These are phyloP conservation scores for Drosophila ficusphila DNA, from an alignment of 1,140 invertebrate genomes.

Conservation along the genomic window DNA sequence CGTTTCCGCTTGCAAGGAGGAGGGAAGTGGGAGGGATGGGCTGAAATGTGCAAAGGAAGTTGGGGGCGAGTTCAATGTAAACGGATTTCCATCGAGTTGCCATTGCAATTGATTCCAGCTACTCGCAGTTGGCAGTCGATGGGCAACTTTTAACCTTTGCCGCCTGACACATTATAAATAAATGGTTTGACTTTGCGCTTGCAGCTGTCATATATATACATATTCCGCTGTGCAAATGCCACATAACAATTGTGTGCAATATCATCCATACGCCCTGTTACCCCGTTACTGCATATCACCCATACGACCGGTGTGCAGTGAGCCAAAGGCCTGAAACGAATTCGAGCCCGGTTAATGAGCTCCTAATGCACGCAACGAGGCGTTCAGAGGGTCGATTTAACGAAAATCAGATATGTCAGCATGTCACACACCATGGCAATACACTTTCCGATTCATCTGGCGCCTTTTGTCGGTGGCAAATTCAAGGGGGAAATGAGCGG, in stretches of 20 bases:
- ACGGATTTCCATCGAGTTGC: constrained; percentile 47
- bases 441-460: constrained; percentile 10
- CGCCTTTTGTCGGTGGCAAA: constrained; percentile 3
- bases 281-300: constrained; percentile 13
- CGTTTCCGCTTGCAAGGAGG: constrained; percentile 47
- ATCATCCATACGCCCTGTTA: constrained; percentile 42
- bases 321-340: constrained; percentile 11
- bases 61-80: constrained; percentile 47
- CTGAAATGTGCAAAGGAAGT: neutral
- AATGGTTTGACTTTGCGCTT: constrained; percentile 44
- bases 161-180: constrained; percentile 53
- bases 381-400: constrained; percentile 33
- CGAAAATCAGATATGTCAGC: constrained; percentile 43
- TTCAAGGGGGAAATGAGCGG: constrained; percentile 9
- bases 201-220: constrained; percentile 37
- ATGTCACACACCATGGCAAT: constrained; percentile 35
- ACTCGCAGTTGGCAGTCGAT: constrained; percentile 50
- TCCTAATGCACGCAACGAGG: constrained; percentile 61
- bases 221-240: constrained; percentile 31
- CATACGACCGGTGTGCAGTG: constrained; percentile 44
- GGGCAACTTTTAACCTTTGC: constrained; percentile 76
- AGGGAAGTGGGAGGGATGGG: neutral
- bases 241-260: constrained; percentile 4
- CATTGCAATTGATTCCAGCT: constrained; percentile 53
- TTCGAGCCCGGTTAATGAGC: constrained; percentile 37